Percentiles rank a stretch among this genome's conserved stretches.
Conservation (phyloP, 2,888 invertebrate species). For the Patella depressa region DNA sequence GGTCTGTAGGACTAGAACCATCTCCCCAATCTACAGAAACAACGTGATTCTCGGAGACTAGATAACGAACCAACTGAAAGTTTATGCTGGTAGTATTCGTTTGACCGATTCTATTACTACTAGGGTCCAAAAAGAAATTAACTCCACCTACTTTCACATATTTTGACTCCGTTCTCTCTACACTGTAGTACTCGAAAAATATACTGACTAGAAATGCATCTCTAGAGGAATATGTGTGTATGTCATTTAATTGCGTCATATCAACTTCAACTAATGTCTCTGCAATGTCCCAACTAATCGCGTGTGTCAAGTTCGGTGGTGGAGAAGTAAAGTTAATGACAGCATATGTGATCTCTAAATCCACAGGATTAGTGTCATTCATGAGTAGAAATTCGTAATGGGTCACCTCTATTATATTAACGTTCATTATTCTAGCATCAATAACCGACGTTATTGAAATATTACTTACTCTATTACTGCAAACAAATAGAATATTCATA, state of each 20-base stretch:
- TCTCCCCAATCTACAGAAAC: neutral
- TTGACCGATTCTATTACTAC: neutral
- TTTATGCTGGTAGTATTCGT: neutral
- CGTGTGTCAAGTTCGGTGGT: neutral
- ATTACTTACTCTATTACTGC: neutral
- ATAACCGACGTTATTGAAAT: neutral
- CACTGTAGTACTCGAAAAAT: neutral
- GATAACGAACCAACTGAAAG: neutral
- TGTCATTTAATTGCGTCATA: neutral
- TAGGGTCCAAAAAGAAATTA: neutral
- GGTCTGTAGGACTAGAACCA: neutral
- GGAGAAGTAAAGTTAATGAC: neutral
- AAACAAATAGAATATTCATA: neutral
- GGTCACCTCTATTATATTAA: neutral
- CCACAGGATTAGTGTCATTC: neutral
- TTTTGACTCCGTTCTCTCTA: neutral
- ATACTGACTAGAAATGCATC: neutral
- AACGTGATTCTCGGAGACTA: neutral
- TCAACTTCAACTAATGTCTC: neutral
- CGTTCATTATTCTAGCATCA: neutral
- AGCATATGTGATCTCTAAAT: neutral
- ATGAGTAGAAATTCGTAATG: constrained; percentile 6
- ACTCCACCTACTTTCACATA: neutral
- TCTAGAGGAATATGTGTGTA: neutral
- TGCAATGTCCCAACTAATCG: neutral